phyloP scores from a whole-genome alignment of 37 sponge, comb jelly and placozoan genomes.

The Eunapius fragilis region DNA sequence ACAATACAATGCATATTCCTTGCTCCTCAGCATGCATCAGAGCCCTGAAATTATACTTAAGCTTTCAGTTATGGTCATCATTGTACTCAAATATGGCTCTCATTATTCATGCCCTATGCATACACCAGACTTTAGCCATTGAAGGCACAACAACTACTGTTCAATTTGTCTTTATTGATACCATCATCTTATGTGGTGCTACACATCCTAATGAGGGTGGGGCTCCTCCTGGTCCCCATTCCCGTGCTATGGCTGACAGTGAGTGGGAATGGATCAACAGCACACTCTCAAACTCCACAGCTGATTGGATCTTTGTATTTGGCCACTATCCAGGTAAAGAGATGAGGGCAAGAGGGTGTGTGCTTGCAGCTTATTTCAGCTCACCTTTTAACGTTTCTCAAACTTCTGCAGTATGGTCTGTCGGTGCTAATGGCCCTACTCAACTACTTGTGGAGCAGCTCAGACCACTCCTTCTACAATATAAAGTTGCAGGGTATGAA shows the following conservation, averaged over 20 bases:
- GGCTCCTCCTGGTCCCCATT: constrained; percentile 52
- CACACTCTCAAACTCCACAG: constrained; percentile 58
- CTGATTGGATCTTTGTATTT: constrained; percentile 75
- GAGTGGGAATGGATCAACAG: constrained; percentile 85
- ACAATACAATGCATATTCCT: no score
- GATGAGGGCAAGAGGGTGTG: not conserved
- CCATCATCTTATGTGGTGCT: constrained; percentile 76
- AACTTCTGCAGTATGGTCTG: constrained; percentile 77
- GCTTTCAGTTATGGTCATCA: no score
- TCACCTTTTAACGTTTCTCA: not conserved
- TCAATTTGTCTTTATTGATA: constrained; percentile 86
- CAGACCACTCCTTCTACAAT: constrained; percentile 63
- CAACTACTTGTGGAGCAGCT: constrained; percentile 50
- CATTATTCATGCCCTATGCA: not conserved
- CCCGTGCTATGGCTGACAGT: constrained; percentile 20
- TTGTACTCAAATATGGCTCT: no score
- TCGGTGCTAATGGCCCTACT: constrained; percentile 83
- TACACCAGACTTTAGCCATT: constrained; percentile 42
- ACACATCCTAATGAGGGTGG: constrained; percentile 49
- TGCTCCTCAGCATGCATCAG: no score
- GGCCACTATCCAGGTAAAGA: constrained; percentile 91
- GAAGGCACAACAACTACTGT: constrained; percentile 41
- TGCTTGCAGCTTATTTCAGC: not conserved
- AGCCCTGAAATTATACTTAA: no score
- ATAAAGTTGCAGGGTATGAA: constrained; percentile 58